Percentiles rank a stretch among this genome's conserved stretches.
Conservation (phyloP, 2,888 invertebrate species). For the Spisula solida region DNA sequence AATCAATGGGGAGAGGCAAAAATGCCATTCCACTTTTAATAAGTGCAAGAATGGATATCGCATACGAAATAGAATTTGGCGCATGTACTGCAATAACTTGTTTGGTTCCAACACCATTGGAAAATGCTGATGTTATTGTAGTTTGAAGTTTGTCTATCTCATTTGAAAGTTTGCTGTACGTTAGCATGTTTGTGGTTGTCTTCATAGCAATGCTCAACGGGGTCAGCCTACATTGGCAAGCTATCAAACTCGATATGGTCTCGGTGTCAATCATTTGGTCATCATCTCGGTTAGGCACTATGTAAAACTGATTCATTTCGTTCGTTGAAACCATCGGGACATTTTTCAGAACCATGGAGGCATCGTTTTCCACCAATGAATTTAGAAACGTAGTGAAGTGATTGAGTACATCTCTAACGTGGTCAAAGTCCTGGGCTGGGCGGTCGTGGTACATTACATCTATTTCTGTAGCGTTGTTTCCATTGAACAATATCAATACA, state of each 20-base stretch:
- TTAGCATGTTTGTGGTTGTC: slow-evolving; percentile 60
- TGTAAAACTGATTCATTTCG: slow-evolving; percentile 70
- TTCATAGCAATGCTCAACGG: slow-evolving; percentile 71
- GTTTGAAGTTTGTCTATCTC: slow-evolving; percentile 57
- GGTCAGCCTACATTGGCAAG: slow-evolving; percentile 59
- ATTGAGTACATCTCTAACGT: slow-evolving; percentile 72
- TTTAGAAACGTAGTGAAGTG: slow-evolving; percentile 76
- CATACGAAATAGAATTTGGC: slow-evolving; percentile 76
- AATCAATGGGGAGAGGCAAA: slow-evolving; percentile 79
- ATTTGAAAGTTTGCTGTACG: slow-evolving; percentile 66
- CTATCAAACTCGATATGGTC: slow-evolving; percentile 55
- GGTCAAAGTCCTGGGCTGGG: slow-evolving; percentile 71
- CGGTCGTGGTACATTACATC: slow-evolving; percentile 70
- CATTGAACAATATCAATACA: slow-evolving; percentile 68
- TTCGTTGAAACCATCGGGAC: slow-evolving; percentile 69
- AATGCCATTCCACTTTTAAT: slow-evolving; percentile 74
- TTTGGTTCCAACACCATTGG: slow-evolving; percentile 24
- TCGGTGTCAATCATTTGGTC: background rate
- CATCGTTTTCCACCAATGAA: slow-evolving; percentile 50
- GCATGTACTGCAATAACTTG: slow-evolving; percentile 71
- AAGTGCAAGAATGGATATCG: slow-evolving; percentile 88
- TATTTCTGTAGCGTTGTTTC: slow-evolving; percentile 56
- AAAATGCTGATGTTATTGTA: slow-evolving; percentile 32
- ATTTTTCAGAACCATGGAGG: slow-evolving; percentile 48
- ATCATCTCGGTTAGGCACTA: background rate